These are phyloP conservation scores for Scaptomyza flava DNA, from an alignment of 2,888 invertebrate genomes.

Conservation along the genomic window DNA sequence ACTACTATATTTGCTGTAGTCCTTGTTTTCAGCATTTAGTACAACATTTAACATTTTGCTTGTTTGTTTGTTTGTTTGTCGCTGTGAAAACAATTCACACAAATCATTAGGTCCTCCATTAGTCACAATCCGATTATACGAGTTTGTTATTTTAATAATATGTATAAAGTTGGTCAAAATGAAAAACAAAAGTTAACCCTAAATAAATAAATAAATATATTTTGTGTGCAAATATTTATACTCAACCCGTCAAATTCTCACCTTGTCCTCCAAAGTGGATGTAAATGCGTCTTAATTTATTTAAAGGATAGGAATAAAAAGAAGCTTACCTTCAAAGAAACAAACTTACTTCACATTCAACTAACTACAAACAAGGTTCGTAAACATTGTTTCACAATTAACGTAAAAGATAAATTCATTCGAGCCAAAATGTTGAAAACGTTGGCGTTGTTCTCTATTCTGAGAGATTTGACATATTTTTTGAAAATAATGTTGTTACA, in stretches of 20 bases:
- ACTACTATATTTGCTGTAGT: slow-evolving; percentile 16
- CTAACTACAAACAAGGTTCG: neutral
- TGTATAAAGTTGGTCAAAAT: neutral
- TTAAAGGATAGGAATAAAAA: no score
- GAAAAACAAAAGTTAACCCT: neutral
- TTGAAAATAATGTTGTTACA: no score
- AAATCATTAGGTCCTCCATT: slow-evolving; percentile 51
- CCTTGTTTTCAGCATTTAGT: slow-evolving; percentile 32
- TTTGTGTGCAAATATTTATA: neutral
- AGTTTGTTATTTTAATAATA: neutral
- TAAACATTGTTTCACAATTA: neutral
- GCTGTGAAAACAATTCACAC: slow-evolving; percentile 34
- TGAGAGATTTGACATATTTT: neutral
- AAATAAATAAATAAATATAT: neutral
- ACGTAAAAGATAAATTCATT: neutral
- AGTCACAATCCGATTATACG: slow-evolving; percentile 19
- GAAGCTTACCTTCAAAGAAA: no score
- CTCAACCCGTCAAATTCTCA: no score
- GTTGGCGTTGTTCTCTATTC: neutral
- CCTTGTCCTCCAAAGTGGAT: no score
- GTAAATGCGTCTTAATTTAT: no score
- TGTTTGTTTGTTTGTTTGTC: slow-evolving; percentile 25
- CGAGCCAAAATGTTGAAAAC: neutral
- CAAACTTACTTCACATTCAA: neutral
- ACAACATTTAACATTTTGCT: slow-evolving; percentile 22